Evolutionary conservation across 2,888 invertebrate genomes (phyloP).

Genomic region (Marasmarcha lunaedactyla): DNA sequence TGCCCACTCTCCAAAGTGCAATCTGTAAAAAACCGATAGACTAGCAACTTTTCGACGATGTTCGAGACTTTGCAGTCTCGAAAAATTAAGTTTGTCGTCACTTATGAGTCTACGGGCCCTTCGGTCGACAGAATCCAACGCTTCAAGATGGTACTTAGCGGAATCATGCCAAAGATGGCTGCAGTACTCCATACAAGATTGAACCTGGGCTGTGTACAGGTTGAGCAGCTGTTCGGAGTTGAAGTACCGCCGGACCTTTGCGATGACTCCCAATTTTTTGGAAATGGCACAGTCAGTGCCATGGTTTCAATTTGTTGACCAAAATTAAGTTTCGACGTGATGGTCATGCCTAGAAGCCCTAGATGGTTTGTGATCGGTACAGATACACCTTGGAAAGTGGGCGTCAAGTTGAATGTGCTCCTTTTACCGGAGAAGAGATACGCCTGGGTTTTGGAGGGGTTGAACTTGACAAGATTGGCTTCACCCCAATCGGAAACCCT

Average conservation of each 20-base stretch:
- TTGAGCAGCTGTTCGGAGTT: neutral
- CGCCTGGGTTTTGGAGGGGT: no score
- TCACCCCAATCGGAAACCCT: no score
- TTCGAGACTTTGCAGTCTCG: neutral
- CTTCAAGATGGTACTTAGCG: slow-evolving; percentile 1
- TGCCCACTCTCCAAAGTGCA: neutral
- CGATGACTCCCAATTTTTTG: neutral
- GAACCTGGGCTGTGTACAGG: no score
- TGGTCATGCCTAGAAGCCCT: neutral
- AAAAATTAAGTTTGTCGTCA: neutral
- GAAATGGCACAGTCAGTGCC: neutral
- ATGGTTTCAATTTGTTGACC: slow-evolving; percentile 2
- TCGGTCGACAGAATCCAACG: neutral
- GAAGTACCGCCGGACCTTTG: slow-evolving; percentile 1
- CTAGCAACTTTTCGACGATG: neutral
- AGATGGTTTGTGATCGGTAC: neutral
- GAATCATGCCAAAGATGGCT: slow-evolving; percentile 2
- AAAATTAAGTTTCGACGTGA: neutral
- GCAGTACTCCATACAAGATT: slow-evolving; percentile 2
- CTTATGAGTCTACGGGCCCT: neutral
- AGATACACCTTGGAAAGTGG: slow-evolving; percentile 3
- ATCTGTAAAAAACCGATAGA: neutral
- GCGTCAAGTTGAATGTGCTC: slow-evolving; percentile 2
- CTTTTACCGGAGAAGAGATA: no score
- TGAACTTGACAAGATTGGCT: no score